phyloP scores from a whole-genome alignment of 2,797 vertebrate species.

The Miichthys miiuy region DNA sequence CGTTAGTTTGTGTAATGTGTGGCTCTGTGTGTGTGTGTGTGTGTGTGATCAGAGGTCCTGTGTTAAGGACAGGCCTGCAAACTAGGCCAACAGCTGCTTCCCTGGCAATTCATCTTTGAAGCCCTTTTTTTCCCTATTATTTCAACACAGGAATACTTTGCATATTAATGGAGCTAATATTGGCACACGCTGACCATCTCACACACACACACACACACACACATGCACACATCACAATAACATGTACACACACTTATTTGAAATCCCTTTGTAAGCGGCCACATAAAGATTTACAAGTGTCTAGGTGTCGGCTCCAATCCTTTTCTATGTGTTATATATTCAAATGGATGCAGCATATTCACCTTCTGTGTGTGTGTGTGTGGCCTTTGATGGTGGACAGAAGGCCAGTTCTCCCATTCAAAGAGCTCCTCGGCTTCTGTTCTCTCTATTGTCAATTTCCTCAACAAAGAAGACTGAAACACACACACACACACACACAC shows the following conservation, averaged over 20 bases:
- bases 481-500: background rate
- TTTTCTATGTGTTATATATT: conserved; percentile 47
- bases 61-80: conserved; percentile 69
- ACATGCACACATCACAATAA: background rate
- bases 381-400: conserved; percentile 49
- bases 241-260: conserved; percentile 10
- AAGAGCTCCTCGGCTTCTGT: conserved; percentile 28
- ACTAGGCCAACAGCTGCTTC: conserved; percentile 84
- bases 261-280: conserved; percentile 28
- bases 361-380: conserved; percentile 13
- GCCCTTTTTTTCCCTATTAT: conserved; percentile 61
- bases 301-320: conserved; percentile 47
- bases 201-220: conserved; percentile 1
- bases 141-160: conserved; percentile 61
- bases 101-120: conserved; percentile 79
- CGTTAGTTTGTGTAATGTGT: conserved; percentile 25
- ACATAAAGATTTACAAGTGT: conserved; percentile 24
- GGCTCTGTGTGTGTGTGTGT: conserved; percentile 37
- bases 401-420: conserved; percentile 24
- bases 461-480: background rate
- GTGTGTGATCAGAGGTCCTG: conserved; percentile 60
- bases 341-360: conserved; percentile 46
- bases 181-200: conserved; percentile 17
- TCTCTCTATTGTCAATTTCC: conserved; percentile 10
- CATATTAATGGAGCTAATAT: conserved; percentile 66